Conservation (phyloP, 2,797 vertebrate species). For the Esox masquinongy region DNA sequence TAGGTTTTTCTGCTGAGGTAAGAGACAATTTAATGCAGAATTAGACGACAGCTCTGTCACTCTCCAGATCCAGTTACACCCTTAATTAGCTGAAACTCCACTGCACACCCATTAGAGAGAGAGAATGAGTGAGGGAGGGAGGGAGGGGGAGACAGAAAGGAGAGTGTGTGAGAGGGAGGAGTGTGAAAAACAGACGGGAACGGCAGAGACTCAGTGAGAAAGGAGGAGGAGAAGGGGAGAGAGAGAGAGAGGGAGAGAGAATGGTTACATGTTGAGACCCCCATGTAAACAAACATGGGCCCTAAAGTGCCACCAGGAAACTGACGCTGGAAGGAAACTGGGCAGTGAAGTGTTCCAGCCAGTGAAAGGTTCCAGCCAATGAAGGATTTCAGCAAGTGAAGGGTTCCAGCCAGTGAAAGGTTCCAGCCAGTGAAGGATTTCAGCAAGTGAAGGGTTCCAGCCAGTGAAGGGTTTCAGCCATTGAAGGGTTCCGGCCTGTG, state of each 20-base stretch:
- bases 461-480: too few relatives aligned
- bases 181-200: slow-evolving; percentile 4
- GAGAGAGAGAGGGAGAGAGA: slow-evolving; percentile 3
- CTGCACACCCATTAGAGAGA: slow-evolving; percentile 81
- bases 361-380: too few relatives aligned
- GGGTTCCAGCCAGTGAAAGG: too few relatives aligned
- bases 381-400: too few relatives aligned
- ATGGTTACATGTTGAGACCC: slow-evolving; percentile 39
- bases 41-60: slow-evolving; percentile 79
- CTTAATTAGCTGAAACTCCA: slow-evolving; percentile 90
- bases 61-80: slow-evolving; percentile 87
- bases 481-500: too few relatives aligned
- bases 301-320: slow-evolving; percentile 15
- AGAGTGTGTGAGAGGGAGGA: slow-evolving; percentile 4
- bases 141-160: slow-evolving; percentile 26
- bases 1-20: slow-evolving; percentile 90
- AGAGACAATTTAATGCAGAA: slow-evolving; percentile 89
- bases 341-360: too few relatives aligned
- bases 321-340: too few relatives aligned
- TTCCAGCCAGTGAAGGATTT: too few relatives aligned
- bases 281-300: slow-evolving; percentile 43
- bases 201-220: not conserved
- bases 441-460: too few relatives aligned
- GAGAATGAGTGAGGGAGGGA: slow-evolving; percentile 67
- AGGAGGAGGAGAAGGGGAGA: slow-evolving; percentile 14